These are phyloP conservation scores for Sesia bembeciformis DNA, from an alignment of 2,888 invertebrate species.

Conservation along the genomic window DNA sequence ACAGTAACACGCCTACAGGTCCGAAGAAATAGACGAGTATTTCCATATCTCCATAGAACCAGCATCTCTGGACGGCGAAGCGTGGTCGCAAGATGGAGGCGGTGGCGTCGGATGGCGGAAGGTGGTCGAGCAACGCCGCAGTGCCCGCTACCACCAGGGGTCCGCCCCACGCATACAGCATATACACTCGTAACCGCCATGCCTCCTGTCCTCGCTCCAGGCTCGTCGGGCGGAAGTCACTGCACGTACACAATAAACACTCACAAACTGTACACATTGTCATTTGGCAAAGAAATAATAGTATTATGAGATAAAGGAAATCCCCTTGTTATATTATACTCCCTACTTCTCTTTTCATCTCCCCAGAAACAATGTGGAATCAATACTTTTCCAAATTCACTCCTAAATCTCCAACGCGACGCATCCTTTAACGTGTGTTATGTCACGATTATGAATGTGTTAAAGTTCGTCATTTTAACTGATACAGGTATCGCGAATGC, in stretches of 20 bases:
- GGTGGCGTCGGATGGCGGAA: conserved; percentile 72
- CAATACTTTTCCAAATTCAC: too few species aligned
- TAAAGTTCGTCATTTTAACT: too few species aligned
- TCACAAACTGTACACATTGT: background rate
- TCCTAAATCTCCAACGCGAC: too few species aligned
- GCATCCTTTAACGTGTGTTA: too few species aligned
- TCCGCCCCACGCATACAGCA: conserved; percentile 90
- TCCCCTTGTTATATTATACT: too few species aligned
- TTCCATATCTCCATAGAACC: conserved; percentile 89
- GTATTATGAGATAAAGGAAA: too few species aligned
- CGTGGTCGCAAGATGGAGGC: conserved; percentile 80
- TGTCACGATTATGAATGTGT: too few species aligned
- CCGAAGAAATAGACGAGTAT: conserved; percentile 90
- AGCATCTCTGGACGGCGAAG: conserved; percentile 85
- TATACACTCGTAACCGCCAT: conserved; percentile 84
- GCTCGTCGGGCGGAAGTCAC: conserved; percentile 88
- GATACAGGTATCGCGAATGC: too few species aligned
- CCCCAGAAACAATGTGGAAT: too few species aligned
- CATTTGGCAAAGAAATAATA: too few species aligned
- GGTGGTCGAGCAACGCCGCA: conserved; percentile 82
- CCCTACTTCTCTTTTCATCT: too few species aligned
- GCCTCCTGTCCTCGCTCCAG: conserved; percentile 90
- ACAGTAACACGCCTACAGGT: conserved; percentile 85
- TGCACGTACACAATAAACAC: conserved; percentile 31
- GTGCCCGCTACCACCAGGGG: conserved; percentile 84